Conservation (phyloP, 2,888 invertebrate species). For the Noctuana brunneofusca region DNA sequence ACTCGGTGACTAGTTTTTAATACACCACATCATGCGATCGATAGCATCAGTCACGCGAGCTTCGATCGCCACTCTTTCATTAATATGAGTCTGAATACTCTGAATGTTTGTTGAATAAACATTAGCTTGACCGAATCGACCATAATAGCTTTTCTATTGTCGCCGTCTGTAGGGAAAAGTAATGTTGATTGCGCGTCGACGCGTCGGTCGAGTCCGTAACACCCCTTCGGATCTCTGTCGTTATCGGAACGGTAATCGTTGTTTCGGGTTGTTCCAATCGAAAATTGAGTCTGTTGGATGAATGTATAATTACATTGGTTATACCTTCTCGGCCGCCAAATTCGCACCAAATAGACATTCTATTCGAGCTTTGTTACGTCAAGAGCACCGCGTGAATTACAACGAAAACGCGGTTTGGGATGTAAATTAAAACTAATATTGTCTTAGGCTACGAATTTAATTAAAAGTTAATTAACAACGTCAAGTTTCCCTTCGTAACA, state of each 20-base stretch:
- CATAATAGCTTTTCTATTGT: constrained; percentile 70
- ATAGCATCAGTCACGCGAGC: constrained; percentile 62
- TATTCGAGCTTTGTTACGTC: background rate
- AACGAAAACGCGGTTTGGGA: background rate
- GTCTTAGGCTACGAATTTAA: constrained; percentile 26
- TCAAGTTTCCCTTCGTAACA: constrained; percentile 22
- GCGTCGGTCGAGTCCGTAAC: constrained; percentile 37
- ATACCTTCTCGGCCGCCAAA: background rate
- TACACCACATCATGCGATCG: constrained; percentile 42
- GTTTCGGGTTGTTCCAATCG: constrained; percentile 27
- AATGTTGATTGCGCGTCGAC: constrained; percentile 49
- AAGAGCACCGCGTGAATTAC: constrained; percentile 3
- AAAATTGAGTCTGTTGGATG: constrained; percentile 19
- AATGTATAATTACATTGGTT: constrained; percentile 14
- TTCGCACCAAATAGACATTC: constrained; percentile 13
- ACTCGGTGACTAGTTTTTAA: constrained; percentile 13
- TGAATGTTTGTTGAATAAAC: constrained; percentile 67
- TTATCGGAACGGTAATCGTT: constrained; percentile 18
- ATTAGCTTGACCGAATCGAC: constrained; percentile 56
- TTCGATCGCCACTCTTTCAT: constrained; percentile 56
- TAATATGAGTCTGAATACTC: constrained; percentile 39
- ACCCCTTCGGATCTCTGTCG: constrained; percentile 15
- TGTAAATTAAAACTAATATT: constrained; percentile 25
- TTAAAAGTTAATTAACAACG: constrained; percentile 32
- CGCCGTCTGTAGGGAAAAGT: constrained; percentile 46